phyloP scores from a whole-genome alignment of 2,888 invertebrate genomes.

The Drosophila engyochracea region DNA sequence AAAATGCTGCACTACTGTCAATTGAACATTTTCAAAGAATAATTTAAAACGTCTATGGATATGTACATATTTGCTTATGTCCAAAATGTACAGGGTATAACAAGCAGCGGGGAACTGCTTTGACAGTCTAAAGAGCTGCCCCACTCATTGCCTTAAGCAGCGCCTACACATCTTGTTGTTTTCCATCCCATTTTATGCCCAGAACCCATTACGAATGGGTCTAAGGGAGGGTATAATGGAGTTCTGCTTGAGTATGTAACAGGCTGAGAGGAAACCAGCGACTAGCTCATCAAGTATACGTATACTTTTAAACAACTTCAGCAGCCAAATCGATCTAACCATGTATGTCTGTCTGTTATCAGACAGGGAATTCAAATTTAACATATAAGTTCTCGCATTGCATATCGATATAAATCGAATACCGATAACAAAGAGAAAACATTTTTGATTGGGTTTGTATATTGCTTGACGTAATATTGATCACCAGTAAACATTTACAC shows the following conservation, averaged over 20 bases:
- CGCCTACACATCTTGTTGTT: conserved; percentile 56
- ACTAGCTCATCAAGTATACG: not conserved
- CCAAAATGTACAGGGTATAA: conserved; percentile 6
- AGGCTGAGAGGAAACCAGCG: not conserved
- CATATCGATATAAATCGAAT: not conserved
- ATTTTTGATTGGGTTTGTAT: not conserved
- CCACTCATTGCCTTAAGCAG: conserved; percentile 32
- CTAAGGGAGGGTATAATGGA: not conserved
- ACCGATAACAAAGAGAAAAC: not conserved
- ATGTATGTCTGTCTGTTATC: not conserved
- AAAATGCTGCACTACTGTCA: not conserved
- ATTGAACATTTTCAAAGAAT: not conserved
- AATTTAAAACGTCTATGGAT: not conserved
- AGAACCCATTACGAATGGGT: not conserved
- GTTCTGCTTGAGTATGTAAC: not conserved
- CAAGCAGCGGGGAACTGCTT: not conserved
- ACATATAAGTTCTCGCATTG: not conserved
- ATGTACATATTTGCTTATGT: not conserved
- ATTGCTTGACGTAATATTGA: not conserved
- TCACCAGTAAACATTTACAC: not conserved
- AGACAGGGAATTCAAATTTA: not conserved
- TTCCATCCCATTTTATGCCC: not conserved
- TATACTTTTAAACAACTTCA: not conserved
- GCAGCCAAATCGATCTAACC: not conserved
- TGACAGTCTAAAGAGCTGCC: conserved; percentile 7